phyloP scores from a whole-genome alignment of 2,888 invertebrate species.

The Cantharis rustica region DNA sequence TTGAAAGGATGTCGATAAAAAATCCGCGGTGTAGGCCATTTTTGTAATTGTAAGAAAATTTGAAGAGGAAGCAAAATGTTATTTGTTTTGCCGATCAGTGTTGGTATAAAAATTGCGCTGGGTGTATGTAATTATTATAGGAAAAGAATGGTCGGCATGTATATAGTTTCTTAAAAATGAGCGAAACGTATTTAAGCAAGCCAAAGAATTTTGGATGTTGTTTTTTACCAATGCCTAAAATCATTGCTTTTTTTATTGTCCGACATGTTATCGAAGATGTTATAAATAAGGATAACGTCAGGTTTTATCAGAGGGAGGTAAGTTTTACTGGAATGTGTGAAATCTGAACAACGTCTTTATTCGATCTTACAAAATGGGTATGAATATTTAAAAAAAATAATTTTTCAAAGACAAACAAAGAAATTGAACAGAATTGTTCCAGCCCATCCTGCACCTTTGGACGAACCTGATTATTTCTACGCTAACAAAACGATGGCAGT shows the following conservation, averaged over 20 bases:
- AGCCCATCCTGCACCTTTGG: constrained; percentile 23
- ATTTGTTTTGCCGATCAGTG: neutral
- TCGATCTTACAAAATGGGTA: neutral
- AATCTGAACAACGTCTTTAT: constrained; percentile 9
- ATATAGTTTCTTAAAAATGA: neutral
- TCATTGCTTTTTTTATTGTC: constrained; percentile 12
- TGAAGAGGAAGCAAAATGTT: neutral
- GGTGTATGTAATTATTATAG: neutral
- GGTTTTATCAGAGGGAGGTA: constrained; percentile 44
- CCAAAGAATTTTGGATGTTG: neutral
- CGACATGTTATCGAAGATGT: constrained; percentile 32
- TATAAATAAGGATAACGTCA: constrained; percentile 54
- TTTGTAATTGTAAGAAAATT: no score
- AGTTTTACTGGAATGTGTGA: constrained; percentile 23
- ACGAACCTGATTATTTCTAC: constrained; percentile 48
- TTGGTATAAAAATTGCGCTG: neutral
- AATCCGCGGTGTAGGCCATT: no score
- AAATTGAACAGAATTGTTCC: constrained; percentile 12
- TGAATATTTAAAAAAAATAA: neutral
- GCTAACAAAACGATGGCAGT: constrained; percentile 49
- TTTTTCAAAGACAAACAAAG: constrained; percentile 4
- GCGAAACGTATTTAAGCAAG: neutral
- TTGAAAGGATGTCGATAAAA: no score
- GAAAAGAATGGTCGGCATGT: neutral
- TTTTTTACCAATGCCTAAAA: constrained; percentile 15